These are phyloP conservation scores for Hirtodrosophila cameraria DNA, from an alignment of 2,888 invertebrate genomes.

Conservation along the genomic window DNA sequence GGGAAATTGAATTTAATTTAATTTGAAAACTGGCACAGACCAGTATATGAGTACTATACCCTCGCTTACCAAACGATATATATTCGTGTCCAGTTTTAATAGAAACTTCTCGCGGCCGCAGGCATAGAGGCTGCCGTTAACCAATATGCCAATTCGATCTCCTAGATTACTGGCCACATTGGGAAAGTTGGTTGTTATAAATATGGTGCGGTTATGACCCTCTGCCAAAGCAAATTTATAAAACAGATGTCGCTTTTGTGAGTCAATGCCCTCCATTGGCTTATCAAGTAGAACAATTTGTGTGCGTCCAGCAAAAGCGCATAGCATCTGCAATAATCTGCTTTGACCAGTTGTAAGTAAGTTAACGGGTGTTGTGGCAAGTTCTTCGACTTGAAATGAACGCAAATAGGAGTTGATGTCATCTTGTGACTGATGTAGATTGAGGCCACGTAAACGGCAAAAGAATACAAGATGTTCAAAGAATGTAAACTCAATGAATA, in stretches of 20 bases:
- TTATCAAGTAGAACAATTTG: conserved; percentile 47
- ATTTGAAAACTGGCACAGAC: too few relatives aligned
- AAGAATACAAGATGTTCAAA: conserved; percentile 49
- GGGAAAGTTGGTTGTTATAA: conserved; percentile 93
- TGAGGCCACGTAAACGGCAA: conserved; percentile 46
- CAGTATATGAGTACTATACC: not conserved
- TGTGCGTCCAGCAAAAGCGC: conserved; percentile 60
- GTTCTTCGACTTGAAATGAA: conserved; percentile 9
- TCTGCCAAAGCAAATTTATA: conserved; percentile 91
- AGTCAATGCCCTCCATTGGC: conserved; percentile 55
- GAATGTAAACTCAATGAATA: conserved; percentile 43
- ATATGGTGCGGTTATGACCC: conserved; percentile 89
- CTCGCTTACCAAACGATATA: conserved; percentile 88
- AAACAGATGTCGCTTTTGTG: conserved; percentile 85
- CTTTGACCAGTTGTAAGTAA: conserved; percentile 36
- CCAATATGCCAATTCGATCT: conserved; percentile 93
- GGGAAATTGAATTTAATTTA: too few relatives aligned
- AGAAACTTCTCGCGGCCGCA: conserved; percentile 90
- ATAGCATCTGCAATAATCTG: conserved; percentile 37
- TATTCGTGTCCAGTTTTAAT: conserved; percentile 91
- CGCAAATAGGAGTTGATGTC: conserved; percentile 34
- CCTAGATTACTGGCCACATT: conserved; percentile 93
- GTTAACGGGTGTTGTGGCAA: not conserved
- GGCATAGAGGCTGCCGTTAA: conserved; percentile 89
- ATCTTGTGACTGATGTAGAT: not conserved